Base-by-base conservation (phyloP, 2,888 invertebrate species). In the Thymelicus acteon region DNA sequence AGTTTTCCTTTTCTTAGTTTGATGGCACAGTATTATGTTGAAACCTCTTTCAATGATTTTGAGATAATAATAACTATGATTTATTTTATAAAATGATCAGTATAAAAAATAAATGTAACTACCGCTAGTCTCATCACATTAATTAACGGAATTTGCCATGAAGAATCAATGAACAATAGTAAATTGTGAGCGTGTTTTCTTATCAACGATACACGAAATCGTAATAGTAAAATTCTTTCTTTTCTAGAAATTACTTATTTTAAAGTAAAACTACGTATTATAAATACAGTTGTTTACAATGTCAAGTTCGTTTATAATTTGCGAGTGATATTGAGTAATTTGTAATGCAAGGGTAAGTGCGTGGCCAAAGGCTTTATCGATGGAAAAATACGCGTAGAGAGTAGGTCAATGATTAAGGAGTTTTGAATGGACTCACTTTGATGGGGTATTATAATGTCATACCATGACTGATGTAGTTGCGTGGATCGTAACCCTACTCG, bases 351-450 rank as follows among this genome's bases (percentile, higher is more conserved):
- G 74, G 74, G 74, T 70, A 74, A 66, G 64, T 72, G 73, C 72
- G 74, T 75, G 74, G 72, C 72, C 70, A 73, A 74, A 74, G 39
- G 70, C 65, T 72, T 73, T 74, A 72, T 75, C 71, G 73, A 72
- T 72, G 76, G 76, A 77, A 76, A 76, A 74, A 70, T 75, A 72
- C 68, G 58, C 52, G 61, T 64, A 67, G 48, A 65, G 72, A 72
- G 70, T 76, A 72, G 78, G 79, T 76, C 77, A 76, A 78, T 79
- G 76, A 75, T 76, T 75, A 76, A 72, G 74, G 72, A 76, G 75
- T 75, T 73, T 75, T 75, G 73, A 73, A 71, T 74, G 69, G 57
- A 15, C 47, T 49, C 63, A 69, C 31, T 31, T 31, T 31, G 31
- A 63, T 39, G 47, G 62, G 61, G 61, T 57, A 57, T 37, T 57